Conservation (phyloP, 2,888 invertebrate species). For the Epinotia demarniana region DNA sequence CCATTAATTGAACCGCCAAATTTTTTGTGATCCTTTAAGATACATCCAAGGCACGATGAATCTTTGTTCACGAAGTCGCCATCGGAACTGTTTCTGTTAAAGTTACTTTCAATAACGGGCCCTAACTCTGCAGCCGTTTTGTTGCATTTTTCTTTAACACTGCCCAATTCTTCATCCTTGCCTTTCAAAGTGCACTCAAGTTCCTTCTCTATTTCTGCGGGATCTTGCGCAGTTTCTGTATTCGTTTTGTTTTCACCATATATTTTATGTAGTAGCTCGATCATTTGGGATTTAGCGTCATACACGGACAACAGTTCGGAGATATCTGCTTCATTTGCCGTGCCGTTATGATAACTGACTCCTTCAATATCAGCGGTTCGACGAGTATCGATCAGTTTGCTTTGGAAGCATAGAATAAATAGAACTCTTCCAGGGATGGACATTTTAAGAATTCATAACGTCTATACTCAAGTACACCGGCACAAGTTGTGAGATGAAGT, state of each 20-base stretch:
- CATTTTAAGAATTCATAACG: slow-evolving; percentile 13
- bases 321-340: background rate
- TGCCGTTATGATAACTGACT: background rate
- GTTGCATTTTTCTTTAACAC: background rate
- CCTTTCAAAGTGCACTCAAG: background rate
- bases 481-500: slow-evolving; percentile 5
- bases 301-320: background rate
- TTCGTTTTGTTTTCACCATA: background rate
- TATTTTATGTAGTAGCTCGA: background rate
- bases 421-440: background rate
- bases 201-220: background rate
- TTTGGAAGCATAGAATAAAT: background rate
- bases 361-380: background rate
- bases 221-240: background rate
- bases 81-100: background rate
- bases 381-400: background rate
- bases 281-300: background rate
- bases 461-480: background rate
- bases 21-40: background rate
- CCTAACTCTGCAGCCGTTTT: background rate
- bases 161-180: background rate
- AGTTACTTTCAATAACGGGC: background rate
- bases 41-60: background rate
- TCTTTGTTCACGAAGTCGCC: background rate
- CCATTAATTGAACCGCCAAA: background rate